phyloP scores from a whole-genome alignment of 2,113 vertebrate genomes.

The Centropus bengalensis region DNA sequence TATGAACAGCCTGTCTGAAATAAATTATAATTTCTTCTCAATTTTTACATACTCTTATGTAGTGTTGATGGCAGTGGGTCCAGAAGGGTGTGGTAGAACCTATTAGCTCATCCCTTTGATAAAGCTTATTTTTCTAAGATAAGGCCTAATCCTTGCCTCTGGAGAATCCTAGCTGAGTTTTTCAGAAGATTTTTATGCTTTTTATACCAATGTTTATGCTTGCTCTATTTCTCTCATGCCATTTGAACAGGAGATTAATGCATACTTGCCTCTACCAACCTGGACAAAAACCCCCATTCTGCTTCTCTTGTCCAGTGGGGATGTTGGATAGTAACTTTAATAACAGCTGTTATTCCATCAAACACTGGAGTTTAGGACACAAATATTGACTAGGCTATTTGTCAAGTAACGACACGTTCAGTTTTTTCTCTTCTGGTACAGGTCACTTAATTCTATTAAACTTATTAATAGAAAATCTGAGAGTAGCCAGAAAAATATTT shows the following conservation, averaged over 20 bases:
- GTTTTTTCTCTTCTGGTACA: slow-evolving; percentile 2
- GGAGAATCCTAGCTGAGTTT: not conserved
- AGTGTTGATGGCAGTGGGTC: not conserved
- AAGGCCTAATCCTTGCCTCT: not conserved
- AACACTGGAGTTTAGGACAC: not conserved
- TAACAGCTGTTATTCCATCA: not conserved
- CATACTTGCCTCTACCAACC: not conserved
- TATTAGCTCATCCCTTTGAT: not conserved
- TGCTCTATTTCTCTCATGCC: not conserved
- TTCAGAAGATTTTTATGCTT: not conserved
- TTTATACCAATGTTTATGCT: not conserved
- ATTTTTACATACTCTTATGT: not conserved
- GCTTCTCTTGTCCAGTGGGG: not conserved
- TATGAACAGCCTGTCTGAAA: not conserved
- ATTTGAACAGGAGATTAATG: not conserved
- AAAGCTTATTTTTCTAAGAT: not conserved
- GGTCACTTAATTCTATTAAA: not conserved
- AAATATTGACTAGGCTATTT: not conserved
- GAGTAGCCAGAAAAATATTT: slow-evolving; percentile 44
- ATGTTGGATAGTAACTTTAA: not conserved
- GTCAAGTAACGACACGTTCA: not conserved
- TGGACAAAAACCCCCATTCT: not conserved
- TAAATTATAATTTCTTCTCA: not conserved
- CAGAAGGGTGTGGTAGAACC: not conserved
- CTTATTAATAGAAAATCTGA: slow-evolving; percentile 9